Conservation (phyloP, 2,797 vertebrate genomes). For the Poeciliopsis presidionis region DNA sequence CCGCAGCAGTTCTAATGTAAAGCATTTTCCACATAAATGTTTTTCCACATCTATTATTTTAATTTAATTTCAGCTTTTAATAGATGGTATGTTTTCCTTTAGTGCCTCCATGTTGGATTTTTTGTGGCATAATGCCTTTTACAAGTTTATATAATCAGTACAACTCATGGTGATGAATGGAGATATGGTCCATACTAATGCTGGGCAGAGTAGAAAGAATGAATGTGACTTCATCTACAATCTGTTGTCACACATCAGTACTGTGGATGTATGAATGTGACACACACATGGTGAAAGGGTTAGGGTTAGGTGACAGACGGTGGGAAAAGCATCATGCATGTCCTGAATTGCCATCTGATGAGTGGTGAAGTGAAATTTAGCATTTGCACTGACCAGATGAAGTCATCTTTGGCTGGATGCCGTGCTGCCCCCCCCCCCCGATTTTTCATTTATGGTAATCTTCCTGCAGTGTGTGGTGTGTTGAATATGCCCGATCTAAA, state of each 20-base stretch:
- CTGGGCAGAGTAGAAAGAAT: background rate
- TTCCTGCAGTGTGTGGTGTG: too few species aligned
- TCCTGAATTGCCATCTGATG: conserved; percentile 60
- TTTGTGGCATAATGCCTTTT: background rate
- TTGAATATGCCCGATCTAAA: too few species aligned
- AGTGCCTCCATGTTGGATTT: background rate
- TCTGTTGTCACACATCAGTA: conserved; percentile 46
- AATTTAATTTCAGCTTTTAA: too few species aligned
- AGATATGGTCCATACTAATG: background rate
- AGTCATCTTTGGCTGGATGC: conserved; percentile 57
- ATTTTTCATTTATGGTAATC: too few species aligned
- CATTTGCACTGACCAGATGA: conserved; percentile 67
- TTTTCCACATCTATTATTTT: background rate
- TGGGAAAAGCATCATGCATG: conserved; percentile 43
- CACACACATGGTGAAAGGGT: conserved; percentile 14
- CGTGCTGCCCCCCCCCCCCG: conserved; percentile 1
- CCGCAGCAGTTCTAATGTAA: background rate
- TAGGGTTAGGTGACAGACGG: conserved; percentile 34
- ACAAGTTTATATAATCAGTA: background rate
- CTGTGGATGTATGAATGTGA: conserved; percentile 35
- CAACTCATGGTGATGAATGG: background rate
- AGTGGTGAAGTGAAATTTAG: conserved; percentile 69
- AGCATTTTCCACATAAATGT: background rate
- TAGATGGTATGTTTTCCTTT: too few species aligned
- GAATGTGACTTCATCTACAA: conserved; percentile 4